A percentile compares a stretch with the other conserved stretches of the same genome.
Evolutionary conservation across 2,888 invertebrate genomes (phyloP).

Genomic region (Acrobasis consociella): DNA sequence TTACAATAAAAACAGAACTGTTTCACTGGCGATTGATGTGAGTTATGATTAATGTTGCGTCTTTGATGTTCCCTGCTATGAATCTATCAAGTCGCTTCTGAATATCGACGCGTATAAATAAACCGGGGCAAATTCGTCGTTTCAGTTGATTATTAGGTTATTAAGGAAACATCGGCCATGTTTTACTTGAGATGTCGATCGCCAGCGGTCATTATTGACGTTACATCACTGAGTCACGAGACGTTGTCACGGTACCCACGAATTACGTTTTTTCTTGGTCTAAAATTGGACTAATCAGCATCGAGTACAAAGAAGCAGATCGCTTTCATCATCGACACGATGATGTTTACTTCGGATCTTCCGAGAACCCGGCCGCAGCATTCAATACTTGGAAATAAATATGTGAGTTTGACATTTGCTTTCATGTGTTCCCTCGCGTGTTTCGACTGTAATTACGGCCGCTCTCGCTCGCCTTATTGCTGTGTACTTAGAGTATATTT

Average conservation of each 20-base stretch:
- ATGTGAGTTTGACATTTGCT: constrained; percentile 83
- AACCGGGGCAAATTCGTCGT: constrained; percentile 69
- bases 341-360: constrained; percentile 78
- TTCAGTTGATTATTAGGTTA: constrained; percentile 78
- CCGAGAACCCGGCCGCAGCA: constrained; percentile 74
- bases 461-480: constrained; percentile 52
- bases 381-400: constrained; percentile 83
- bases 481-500: constrained; percentile 60
- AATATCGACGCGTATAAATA: constrained; percentile 81
- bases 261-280: constrained; percentile 61
- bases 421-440: constrained; percentile 79
- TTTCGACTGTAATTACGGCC: constrained; percentile 74
- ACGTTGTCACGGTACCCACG: constrained; percentile 69
- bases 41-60: constrained; percentile 80
- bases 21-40: constrained; percentile 80
- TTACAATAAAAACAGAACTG: constrained; percentile 81
- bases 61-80: constrained; percentile 81
- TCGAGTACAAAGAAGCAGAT: constrained; percentile 78
- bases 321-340: constrained; percentile 82
- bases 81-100: constrained; percentile 80
- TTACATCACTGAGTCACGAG: constrained; percentile 53
- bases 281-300: constrained; percentile 81
- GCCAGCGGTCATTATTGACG: constrained; percentile 55
- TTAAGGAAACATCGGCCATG: constrained; percentile 62
- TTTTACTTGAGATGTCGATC: constrained; percentile 30